Base-by-base conservation (phyloP, 2,113 vertebrate species). In the Forbesichthys agassizii region DNA sequence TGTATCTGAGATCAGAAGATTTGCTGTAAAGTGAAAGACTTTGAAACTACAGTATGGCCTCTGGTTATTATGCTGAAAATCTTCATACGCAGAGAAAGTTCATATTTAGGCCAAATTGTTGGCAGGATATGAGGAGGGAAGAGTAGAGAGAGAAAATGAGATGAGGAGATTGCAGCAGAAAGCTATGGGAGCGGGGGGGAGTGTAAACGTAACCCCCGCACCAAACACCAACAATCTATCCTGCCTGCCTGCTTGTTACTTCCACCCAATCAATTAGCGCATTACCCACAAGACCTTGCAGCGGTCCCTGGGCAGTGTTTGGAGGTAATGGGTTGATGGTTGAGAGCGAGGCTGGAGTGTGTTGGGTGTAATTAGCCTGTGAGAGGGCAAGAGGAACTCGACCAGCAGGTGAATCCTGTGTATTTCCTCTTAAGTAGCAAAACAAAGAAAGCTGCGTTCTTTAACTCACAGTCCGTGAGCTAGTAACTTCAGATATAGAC, bases 281-380 rank as follows among this genome's bases (percentile, higher is more conserved):
- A 55, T 72, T 56, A 71, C 77, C 73, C 70, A 14, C 11, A 74
- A 57, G 81, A 56, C 73, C 58, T 62, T 68, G 83, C 60, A 51
- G 67, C 0, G 10, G 66, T 61, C 48, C 52, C 72, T 11, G 14
- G 71, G 66, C 71, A 54, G 69, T 10, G 8, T 61, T 42, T 1
- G 13, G 66, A 79, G 74, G 83, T 54, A 73, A 84, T 62, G 75
- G 64, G 82, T 73, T 14, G 9, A 47, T 1, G 55, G 55, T 27
- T 27, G 27, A 27, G 27, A 52, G 61, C 1, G 12, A 42, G 66
- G 72, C 78, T 79, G 83, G 79, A 84, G 57, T 52, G 59, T 61
- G 64, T 82, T 73, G 65, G 76, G 73, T 81, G 74, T 84, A 80
- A 89, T 88, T 78, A 80, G 68, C 57, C 7, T 42, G 36, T 42